Percentiles rank a stretch among this genome's conserved stretches.
Conservation (phyloP, 2,113 vertebrate genomes). For the Mobula birostris region DNA sequence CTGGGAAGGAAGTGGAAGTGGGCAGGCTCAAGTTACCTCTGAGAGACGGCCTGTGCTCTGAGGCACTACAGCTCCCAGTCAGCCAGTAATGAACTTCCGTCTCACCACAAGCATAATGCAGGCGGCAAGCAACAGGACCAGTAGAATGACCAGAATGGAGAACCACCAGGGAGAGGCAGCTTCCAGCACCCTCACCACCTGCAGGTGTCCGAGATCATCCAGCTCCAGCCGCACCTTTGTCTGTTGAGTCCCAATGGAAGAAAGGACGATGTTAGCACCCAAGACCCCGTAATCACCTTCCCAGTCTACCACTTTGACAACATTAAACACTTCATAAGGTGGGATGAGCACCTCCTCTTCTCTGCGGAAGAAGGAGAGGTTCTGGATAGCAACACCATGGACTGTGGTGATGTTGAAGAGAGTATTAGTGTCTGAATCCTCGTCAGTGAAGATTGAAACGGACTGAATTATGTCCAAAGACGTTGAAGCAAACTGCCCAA, state of each 20-base stretch:
- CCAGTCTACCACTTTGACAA: not conserved
- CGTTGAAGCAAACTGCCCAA: not conserved
- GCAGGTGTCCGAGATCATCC: not conserved
- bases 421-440: not conserved
- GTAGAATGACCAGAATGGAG: not conserved
- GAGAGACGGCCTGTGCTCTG: not conserved
- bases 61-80: not conserved
- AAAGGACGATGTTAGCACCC: not conserved
- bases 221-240: not conserved
- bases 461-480: not conserved
- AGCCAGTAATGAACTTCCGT: not conserved
- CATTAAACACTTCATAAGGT: not conserved
- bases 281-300: not conserved
- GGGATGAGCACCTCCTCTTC: conserved; percentile 32
- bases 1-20: not conserved
- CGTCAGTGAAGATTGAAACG: not conserved
- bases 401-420: conserved; percentile 15
- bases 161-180: not conserved
- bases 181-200: not conserved
- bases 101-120: not conserved
- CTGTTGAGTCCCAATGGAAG: not conserved
- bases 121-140: not conserved
- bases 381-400: not conserved
- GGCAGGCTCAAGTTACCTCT: not conserved
- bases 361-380: not conserved